These are phyloP conservation scores for Pterocles gutturalis DNA, from an alignment of 2,113 vertebrate species.

Conservation along the genomic window DNA sequence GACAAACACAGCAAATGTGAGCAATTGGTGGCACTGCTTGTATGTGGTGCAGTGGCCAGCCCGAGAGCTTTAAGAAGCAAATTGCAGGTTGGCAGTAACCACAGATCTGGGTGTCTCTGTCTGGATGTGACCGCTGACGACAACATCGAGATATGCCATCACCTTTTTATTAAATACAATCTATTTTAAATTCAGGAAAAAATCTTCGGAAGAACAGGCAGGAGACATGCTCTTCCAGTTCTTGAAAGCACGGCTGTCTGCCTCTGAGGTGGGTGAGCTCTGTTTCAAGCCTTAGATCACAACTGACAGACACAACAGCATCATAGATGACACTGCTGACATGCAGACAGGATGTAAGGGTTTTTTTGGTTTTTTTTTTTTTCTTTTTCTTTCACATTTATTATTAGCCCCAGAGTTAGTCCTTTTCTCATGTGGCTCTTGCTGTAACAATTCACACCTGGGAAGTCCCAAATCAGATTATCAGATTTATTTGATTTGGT, in stretches of 20 bases:
- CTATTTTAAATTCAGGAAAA: neutral
- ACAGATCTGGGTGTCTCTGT: neutral
- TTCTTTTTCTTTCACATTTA: neutral
- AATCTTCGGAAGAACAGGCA: neutral
- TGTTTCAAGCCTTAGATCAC: neutral
- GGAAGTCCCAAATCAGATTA: neutral
- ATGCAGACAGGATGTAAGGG: neutral
- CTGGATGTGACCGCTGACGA: neutral
- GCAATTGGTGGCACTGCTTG: neutral
- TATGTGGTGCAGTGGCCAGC: rapidly evolving
- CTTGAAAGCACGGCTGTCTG: neutral
- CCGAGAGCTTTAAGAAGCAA: neutral
- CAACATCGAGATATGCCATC: neutral
- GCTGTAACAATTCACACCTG: neutral
- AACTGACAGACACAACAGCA: neutral
- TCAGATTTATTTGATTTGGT: neutral
- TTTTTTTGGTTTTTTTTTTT: neutral
- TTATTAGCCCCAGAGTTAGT: neutral
- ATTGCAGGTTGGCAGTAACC: neutral
- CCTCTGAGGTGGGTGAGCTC: neutral
- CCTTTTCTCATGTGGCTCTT: neutral
- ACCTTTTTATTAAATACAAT: neutral
- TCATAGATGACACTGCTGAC: neutral
- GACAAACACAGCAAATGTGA: neutral
- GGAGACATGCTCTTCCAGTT: neutral